Evolutionary conservation across 2,113 vertebrate genomes (phyloP), one percentile per base, ranked within the genome.

Genomic region (Tupaia tana): DNA sequence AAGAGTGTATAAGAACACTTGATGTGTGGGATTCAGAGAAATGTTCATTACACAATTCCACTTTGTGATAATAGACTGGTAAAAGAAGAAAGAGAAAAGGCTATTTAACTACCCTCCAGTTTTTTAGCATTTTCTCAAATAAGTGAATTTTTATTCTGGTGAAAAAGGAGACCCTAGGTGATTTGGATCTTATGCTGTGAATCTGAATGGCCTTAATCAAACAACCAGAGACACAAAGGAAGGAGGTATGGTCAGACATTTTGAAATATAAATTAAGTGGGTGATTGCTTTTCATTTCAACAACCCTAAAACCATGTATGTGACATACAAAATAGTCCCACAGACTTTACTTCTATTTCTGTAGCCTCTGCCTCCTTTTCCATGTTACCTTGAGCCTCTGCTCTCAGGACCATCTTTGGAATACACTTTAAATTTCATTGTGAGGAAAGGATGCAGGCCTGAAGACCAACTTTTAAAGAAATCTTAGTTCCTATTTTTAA

Each of bases 101-200:
- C 77, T 88, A n/a, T 90, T 82, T 20, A 70, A 90, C 67, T 78
- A 29, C 59, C 52, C 59, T 89, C 71, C 22, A 78, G 69, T 78
- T 83, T 56, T 43, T 27, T 18, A 78, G 59, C 43, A 71, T 92
- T 66, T 86, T 96, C 82, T 73, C 86, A 73, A 82, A 58, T 54
- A 88, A 82, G 52, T 90, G 24, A 92, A 92, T 77, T 71, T 79
- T 89, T 85, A 92, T 66, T 75, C 91, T 71, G 61, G 20, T 92
- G 86, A 90, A 93, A 85, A 93, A 66, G 58, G 83, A 73, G 88
- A 71, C 16, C n/a, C n/a, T 7, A 0, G 27, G 61, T 77, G 88
- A 74, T 58, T 66, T 5, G 31, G 2, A 59, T 58, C 52, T 20
- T 89, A 1, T 22, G 12, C 64, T 18, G 18, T 34, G 43, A 52